Evolutionary conservation across 2,113 vertebrate genomes (phyloP).

Genomic region (Amphiprion ocellaris): DNA sequence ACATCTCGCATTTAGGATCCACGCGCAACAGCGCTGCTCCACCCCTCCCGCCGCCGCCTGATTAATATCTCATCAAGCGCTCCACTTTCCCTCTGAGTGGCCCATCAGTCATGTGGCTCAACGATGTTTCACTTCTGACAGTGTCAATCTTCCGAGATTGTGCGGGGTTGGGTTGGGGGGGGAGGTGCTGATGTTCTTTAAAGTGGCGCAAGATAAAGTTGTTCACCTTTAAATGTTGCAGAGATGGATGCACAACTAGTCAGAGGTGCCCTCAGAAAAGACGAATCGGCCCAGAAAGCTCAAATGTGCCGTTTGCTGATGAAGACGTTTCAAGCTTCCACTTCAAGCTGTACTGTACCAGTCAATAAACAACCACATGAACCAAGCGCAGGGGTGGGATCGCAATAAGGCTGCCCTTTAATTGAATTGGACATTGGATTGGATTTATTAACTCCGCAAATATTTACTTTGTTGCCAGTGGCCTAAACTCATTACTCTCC

Average conservation of each 20-base stretch:
- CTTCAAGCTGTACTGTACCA: slow-evolving; percentile 20
- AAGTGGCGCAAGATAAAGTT: slow-evolving; percentile 67
- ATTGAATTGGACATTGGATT: slow-evolving; percentile 75
- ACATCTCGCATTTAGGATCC: slow-evolving; percentile 44
- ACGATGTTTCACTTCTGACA: slow-evolving; percentile 59
- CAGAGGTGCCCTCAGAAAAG: slow-evolving; percentile 47
- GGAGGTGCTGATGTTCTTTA: slow-evolving; percentile 45
- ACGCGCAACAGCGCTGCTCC: slow-evolving; percentile 31
- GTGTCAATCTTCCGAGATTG: slow-evolving; percentile 62
- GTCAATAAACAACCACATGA: slow-evolving; percentile 38
- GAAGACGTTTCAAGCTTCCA: slow-evolving; percentile 26
- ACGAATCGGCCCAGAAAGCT: slow-evolving; percentile 16
- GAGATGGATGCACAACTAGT: slow-evolving; percentile 48
- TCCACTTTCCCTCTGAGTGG: slow-evolving; percentile 58
- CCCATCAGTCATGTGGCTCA: slow-evolving; percentile 68
- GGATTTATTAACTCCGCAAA: slow-evolving; percentile 79
- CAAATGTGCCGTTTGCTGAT: slow-evolving; percentile 4
- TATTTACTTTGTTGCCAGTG: slow-evolving; percentile 79
- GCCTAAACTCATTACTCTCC: slow-evolving; percentile 83
- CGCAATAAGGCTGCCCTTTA: slow-evolving; percentile 48
- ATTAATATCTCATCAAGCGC: slow-evolving; percentile 81
- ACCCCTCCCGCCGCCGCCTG: slow-evolving; percentile 59
- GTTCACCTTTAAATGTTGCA: slow-evolving; percentile 63
- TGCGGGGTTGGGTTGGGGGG: slow-evolving; percentile 30
- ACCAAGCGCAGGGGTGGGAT: slow-evolving; percentile 9